phyloP scores from a whole-genome alignment of 2,797 vertebrate species.

The Myotis planiceps region DNA sequence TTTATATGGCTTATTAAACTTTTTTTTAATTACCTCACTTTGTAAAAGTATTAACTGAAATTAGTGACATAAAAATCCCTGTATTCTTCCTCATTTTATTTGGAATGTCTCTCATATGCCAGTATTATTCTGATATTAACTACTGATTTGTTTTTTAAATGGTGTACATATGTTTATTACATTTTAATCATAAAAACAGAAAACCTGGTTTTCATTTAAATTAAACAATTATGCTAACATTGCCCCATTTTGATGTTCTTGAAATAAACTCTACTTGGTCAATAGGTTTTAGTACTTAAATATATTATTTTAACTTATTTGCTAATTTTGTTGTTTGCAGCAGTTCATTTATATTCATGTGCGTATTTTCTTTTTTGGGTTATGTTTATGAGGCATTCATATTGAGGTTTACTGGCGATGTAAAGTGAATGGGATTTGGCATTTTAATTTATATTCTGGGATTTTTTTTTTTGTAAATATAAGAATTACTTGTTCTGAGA shows the following conservation, averaged over 20 bases:
- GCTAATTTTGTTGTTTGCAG: not conserved
- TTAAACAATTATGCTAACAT: not conserved
- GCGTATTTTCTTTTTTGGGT: not conserved
- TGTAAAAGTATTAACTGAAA: not conserved
- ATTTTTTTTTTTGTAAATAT: not conserved
- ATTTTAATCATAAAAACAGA: not conserved
- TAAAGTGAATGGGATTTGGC: not conserved
- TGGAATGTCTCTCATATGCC: not conserved
- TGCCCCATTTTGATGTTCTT: not conserved
- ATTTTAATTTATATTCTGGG: not conserved
- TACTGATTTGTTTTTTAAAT: not conserved
- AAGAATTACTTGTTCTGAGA: not conserved
- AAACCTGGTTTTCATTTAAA: not conserved
- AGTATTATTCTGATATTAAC: not conserved
- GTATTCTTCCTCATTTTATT: not conserved
- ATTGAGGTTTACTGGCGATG: not conserved
- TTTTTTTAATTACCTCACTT: not conserved
- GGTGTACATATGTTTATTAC: not conserved
- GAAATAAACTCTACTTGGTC: not conserved
- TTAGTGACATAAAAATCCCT: not conserved
- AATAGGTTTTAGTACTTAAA: not conserved
- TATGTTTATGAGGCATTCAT: not conserved
- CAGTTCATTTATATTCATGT: not conserved
- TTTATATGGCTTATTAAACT: not conserved
- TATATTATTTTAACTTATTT: not conserved